Evolutionary conservation across 37 sponge, comb jelly and placozoan species (phyloP).

Genomic region (Petrosia ficiformis): DNA sequence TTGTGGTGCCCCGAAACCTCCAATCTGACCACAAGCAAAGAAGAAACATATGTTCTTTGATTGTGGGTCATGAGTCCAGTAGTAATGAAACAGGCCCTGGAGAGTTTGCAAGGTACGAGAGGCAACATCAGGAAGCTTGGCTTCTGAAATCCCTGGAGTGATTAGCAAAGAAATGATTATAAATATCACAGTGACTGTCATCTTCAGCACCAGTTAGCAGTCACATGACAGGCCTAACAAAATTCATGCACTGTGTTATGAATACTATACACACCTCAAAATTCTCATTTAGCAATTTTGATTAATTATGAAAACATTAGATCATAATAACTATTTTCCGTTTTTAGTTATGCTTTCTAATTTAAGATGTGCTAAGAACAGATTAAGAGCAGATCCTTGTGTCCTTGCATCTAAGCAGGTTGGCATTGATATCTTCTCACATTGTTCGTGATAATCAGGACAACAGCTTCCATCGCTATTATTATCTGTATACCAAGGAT

Average conservation of each 20-base stretch:
- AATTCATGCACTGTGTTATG: too few relatives aligned
- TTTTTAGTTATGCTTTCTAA: not conserved
- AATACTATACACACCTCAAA: too few relatives aligned
- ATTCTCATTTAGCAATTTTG: too few relatives aligned
- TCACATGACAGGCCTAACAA: too few relatives aligned
- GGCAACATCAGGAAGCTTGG: not conserved
- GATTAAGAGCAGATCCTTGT: conserved; percentile 35
- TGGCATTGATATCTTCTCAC: not conserved
- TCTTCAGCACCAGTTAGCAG: too few relatives aligned
- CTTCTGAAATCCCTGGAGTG: not conserved
- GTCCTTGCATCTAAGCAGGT: conserved; percentile 40
- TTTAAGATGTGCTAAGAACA: conserved; percentile 23
- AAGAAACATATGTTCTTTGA: conserved; percentile 5
- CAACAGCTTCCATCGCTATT: conserved; percentile 52
- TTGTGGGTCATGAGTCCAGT: conserved; percentile 24
- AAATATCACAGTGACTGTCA: too few relatives aligned
- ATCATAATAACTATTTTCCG: not conserved
- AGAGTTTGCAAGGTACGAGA: conserved; percentile 19
- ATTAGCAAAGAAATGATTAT: not conserved
- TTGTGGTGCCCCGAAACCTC: not conserved
- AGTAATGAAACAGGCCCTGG: conserved; percentile 41
- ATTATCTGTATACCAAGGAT: conserved; percentile 32
- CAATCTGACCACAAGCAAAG: conserved; percentile 50
- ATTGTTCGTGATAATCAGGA: conserved; percentile 28
- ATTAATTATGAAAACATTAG: not conserved